phyloP scores from a whole-genome alignment of 2,888 invertebrate genomes.

The Actias luna region DNA sequence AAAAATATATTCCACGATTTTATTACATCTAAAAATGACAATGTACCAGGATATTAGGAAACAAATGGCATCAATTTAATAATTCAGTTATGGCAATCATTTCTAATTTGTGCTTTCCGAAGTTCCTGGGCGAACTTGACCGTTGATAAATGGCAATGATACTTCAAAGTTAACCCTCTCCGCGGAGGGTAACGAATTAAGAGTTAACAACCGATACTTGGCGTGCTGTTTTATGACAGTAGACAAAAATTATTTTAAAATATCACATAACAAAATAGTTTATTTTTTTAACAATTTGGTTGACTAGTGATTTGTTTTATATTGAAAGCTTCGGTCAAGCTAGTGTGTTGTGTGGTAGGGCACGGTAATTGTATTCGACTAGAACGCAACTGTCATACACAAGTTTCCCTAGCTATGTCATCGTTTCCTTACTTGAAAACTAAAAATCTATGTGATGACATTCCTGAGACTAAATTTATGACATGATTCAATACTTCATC shows the following conservation, averaged over 20 bases:
- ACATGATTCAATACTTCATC: no score
- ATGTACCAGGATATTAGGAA: constrained; percentile 24
- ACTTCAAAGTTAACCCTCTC: constrained; percentile 79
- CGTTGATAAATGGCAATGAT: constrained; percentile 80
- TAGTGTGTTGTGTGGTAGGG: no score
- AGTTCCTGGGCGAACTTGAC: constrained; percentile 66
- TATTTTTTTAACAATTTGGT: no score
- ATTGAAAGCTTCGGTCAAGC: no score
- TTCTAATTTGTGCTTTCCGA: constrained; percentile 57
- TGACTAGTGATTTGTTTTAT: no score
- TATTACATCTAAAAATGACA: not conserved
- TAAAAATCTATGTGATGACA: no score
- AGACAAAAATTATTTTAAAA: not conserved
- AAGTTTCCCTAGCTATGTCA: no score
- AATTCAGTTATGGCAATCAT: constrained; percentile 74
- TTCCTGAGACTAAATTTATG: no score
- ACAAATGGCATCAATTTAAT: constrained; percentile 74
- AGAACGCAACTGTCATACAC: no score
- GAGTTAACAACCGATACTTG: constrained; percentile 58
- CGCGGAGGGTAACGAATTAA: constrained; percentile 46
- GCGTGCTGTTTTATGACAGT: constrained; percentile 10
- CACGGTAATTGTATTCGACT: no score
- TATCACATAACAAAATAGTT: not conserved
- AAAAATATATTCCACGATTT: not conserved
- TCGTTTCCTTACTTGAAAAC: no score